A percentile compares a stretch with the other conserved stretches of the same genome.
Evolutionary conservation across 2,888 invertebrate genomes (phyloP).

Genomic region (Mechanitis messenoides): DNA sequence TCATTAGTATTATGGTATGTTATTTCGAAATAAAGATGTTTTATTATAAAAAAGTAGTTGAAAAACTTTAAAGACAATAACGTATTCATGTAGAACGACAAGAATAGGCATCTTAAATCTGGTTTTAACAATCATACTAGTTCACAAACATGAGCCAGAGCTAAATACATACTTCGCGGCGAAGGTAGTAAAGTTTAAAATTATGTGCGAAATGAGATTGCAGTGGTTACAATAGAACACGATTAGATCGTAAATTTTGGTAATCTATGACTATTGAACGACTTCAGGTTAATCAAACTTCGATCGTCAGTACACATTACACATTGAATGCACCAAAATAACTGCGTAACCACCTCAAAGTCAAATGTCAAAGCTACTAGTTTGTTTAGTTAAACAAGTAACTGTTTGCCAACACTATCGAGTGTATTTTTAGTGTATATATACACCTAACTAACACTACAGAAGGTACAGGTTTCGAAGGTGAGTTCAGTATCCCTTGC

Average conservation of each 20-base stretch:
- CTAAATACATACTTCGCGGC: slow-evolving; percentile 1
- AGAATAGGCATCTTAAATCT: slow-evolving; percentile 1
- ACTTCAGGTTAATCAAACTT: slow-evolving; percentile 5
- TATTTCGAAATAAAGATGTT: too few relatives aligned
- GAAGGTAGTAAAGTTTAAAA: slow-evolving; percentile 9
- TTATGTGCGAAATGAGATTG: slow-evolving; percentile 7
- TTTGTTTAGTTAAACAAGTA: neutral
- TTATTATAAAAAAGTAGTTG: too few relatives aligned
- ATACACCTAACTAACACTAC: too few relatives aligned
- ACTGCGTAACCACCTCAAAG: neutral
- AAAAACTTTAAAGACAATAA: too few relatives aligned
- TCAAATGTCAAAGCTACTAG: neutral
- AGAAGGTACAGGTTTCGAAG: too few relatives aligned
- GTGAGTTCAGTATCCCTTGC: too few relatives aligned
- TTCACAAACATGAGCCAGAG: slow-evolving; percentile 9
- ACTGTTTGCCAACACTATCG: neutral
- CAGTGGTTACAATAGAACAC: slow-evolving; percentile 6
- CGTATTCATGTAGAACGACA: too few relatives aligned
- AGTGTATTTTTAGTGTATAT: neutral
- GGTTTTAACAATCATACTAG: slow-evolving; percentile 6
- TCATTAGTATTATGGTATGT: too few relatives aligned
- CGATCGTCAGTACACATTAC: slow-evolving; percentile 1
- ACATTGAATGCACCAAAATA: neutral
- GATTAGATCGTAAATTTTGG: slow-evolving; percentile 8
- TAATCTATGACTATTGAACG: neutral